Conservation (phyloP, 2,113 vertebrate genomes). For the Rhegmatorhina hoffmannsi region DNA sequence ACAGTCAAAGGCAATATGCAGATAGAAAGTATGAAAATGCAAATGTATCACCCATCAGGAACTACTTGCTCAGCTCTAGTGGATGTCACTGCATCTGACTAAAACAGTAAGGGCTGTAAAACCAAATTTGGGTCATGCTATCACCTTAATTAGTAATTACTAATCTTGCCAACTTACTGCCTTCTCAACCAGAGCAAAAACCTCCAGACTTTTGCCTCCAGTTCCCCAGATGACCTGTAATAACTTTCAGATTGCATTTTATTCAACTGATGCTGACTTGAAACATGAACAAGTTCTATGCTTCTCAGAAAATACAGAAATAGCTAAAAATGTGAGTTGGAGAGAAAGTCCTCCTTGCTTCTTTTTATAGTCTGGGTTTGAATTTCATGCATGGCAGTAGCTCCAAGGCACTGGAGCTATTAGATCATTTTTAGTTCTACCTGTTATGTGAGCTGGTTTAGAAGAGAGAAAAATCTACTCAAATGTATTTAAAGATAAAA, state of each 20-base stretch:
- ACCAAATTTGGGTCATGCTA: background rate
- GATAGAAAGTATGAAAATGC: background rate
- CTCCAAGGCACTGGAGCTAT: slow-evolving; percentile 4
- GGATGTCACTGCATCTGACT: background rate
- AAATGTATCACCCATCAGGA: background rate
- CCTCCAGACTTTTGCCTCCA: background rate
- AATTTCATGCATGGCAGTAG: background rate
- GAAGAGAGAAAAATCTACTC: background rate
- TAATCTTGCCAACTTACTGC: background rate
- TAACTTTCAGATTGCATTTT: background rate
- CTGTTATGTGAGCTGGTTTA: background rate
- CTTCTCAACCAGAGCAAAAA: background rate
- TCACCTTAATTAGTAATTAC: background rate
- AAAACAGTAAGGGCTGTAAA: background rate
- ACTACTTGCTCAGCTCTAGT: background rate
- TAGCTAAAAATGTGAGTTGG: background rate
- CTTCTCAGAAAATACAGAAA: background rate
- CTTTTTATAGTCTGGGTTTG: slow-evolving; percentile 1
- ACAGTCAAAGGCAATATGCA: background rate
- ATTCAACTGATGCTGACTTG: background rate
- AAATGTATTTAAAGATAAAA: slow-evolving; percentile 22
- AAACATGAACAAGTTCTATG: slow-evolving; percentile 7
- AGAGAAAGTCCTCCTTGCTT: background rate
- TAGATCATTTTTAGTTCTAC: slow-evolving; percentile 32
- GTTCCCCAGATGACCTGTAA: background rate